phyloP scores from a whole-genome alignment of 64 coral and sea anemone species.

The Dendrophyllia cribrosa region DNA sequence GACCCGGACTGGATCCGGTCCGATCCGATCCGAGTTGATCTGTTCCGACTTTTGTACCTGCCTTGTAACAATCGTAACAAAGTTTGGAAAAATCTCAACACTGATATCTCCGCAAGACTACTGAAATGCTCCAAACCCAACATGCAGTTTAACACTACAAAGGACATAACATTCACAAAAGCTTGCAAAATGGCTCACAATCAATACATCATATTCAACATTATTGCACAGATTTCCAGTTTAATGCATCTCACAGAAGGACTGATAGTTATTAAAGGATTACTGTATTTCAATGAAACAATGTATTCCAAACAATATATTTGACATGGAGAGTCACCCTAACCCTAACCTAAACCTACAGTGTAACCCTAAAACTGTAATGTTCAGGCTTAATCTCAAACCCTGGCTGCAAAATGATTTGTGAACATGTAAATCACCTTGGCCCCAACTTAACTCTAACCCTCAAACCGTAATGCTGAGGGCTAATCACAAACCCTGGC shows the following conservation, averaged over 20 bases:
- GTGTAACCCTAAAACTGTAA: too few species aligned
- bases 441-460: not conserved
- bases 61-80: not conserved
- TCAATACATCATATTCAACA: too few species aligned
- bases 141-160: not conserved
- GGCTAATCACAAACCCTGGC: not conserved
- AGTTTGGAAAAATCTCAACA: constrained; percentile 11
- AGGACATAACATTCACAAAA: too few species aligned
- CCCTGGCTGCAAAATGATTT: too few species aligned
- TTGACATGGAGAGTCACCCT: not conserved
- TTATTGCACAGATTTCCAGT: not conserved
- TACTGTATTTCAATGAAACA: not conserved
- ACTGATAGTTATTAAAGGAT: too few species aligned
- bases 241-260: not conserved
- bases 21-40: too few species aligned
- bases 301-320: constrained; percentile 10
- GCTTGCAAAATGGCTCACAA: too few species aligned
- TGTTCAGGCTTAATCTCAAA: too few species aligned
- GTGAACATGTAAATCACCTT: too few species aligned
- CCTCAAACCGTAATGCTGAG: not conserved
- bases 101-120: constrained; percentile 23
- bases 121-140: constrained; percentile 10
- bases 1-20: too few species aligned
- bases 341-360: too few species aligned
- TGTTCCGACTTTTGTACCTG: too few species aligned